Evolutionary conservation across 2,888 invertebrate genomes (phyloP).

Genomic region (Epirrita christyi): DNA sequence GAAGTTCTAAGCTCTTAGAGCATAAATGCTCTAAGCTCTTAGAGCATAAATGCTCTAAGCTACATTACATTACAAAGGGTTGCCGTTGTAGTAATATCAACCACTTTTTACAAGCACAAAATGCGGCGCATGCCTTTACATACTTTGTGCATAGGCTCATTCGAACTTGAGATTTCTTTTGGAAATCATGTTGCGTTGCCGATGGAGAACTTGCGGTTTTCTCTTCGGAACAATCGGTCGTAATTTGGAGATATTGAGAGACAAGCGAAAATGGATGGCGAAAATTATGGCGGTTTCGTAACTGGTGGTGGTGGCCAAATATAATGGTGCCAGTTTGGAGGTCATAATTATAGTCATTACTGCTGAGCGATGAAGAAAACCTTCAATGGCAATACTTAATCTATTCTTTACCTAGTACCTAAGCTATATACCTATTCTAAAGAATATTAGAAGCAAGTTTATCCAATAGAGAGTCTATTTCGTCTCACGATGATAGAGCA

Average conservation of each 20-base stretch:
- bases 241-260: slow-evolving; percentile 45
- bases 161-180: slow-evolving; percentile 62
- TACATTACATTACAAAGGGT: too few relatives aligned
- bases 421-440: too few relatives aligned
- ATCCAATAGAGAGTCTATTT: too few relatives aligned
- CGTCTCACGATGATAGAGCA: too few relatives aligned
- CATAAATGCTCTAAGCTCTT: too few relatives aligned
- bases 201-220: slow-evolving; percentile 46
- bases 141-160: slow-evolving; percentile 30
- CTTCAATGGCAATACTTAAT: background rate
- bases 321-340: slow-evolving; percentile 47
- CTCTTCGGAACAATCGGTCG: slow-evolving; percentile 36
- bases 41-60: too few relatives aligned
- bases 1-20: too few relatives aligned
- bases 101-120: too few relatives aligned
- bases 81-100: too few relatives aligned
- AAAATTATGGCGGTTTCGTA: slow-evolving; percentile 42
- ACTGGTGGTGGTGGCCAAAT: slow-evolving; percentile 39
- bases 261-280: slow-evolving; percentile 45
- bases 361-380: slow-evolving; percentile 5
- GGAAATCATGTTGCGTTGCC: slow-evolving; percentile 44
- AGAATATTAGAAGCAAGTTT: too few relatives aligned
- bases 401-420: too few relatives aligned
- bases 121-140: too few relatives aligned
- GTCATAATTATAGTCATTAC: slow-evolving; percentile 47